These are phyloP conservation scores for Drosophila mettleri DNA, from an alignment of 2,888 invertebrate species.

Conservation along the genomic window DNA sequence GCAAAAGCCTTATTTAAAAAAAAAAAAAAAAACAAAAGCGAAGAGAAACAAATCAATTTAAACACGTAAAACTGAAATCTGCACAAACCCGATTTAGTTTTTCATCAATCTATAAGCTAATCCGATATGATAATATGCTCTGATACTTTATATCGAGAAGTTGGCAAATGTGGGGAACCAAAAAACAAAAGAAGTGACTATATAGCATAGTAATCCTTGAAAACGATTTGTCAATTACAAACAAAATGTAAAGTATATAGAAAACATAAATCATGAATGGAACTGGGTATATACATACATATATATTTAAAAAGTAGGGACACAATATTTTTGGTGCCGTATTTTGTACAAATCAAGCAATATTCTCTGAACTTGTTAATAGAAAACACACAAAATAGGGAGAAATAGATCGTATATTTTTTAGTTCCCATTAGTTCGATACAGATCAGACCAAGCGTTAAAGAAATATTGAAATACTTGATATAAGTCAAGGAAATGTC, in stretches of 20 bases:
- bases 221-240: conserved; percentile 59
- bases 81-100: conserved; percentile 54
- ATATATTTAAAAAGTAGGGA: conserved; percentile 22
- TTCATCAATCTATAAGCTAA: conserved; percentile 23
- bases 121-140: conserved; percentile 5
- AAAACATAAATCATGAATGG: conserved; percentile 4
- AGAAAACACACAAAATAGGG: conserved; percentile 21
- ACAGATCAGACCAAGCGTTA: conserved; percentile 57
- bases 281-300: conserved; percentile 6
- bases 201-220: conserved; percentile 17
- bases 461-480: conserved; percentile 3
- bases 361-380: conserved; percentile 56
- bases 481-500: conserved; percentile 56
- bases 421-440: conserved; percentile 14
- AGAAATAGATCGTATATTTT: conserved; percentile 11
- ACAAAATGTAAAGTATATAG: conserved; percentile 8
- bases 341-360: conserved; percentile 61
- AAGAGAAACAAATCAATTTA: conserved; percentile 31
- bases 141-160: conserved; percentile 3
- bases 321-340: conserved; percentile 50
- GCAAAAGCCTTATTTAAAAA: conserved; percentile 77
- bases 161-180: conserved; percentile 26
- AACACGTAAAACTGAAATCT: conserved; percentile 28
- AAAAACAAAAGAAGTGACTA: conserved; percentile 15
- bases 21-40: conserved; percentile 31